A percentile compares a stretch with the other conserved stretches of the same genome.
Conservation (phyloP, 2,888 invertebrate species). For the Eurois occulta region DNA sequence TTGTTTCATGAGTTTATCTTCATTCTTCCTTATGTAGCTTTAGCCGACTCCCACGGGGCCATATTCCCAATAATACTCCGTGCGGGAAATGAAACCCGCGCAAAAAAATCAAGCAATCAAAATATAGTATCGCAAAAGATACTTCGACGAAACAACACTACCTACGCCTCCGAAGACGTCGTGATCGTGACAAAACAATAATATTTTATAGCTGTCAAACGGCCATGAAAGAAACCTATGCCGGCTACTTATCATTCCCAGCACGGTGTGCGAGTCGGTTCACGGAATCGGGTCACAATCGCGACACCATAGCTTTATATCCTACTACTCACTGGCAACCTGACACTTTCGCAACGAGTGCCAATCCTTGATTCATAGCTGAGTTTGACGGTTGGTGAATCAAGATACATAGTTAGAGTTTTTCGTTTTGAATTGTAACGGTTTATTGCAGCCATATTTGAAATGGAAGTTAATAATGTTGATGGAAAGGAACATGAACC, state of each 20-base stretch:
- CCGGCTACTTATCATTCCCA: constrained; percentile 58
- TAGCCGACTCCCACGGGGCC: background rate
- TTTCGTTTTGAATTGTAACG: constrained; percentile 21
- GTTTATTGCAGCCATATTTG: background rate
- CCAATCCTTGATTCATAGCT: constrained; percentile 29
- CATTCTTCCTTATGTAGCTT: constrained; percentile 15
- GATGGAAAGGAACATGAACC: too few species aligned
- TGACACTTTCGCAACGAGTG: constrained; percentile 32
- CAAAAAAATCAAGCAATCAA: constrained; percentile 16
- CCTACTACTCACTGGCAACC: constrained; percentile 34
- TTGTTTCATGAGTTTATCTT: background rate
- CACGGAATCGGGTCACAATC: constrained; percentile 56
- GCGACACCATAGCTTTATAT: constrained; percentile 37
- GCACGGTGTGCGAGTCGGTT: constrained; percentile 59
- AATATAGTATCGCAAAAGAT: constrained; percentile 21
- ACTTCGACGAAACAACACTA: constrained; percentile 26
- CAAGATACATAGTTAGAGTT: background rate
- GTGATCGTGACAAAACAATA: constrained; percentile 57
- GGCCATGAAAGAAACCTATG: constrained; percentile 55
- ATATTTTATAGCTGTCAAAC: constrained; percentile 54
- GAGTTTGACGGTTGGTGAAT: constrained; percentile 11
- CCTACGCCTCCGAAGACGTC: constrained; percentile 16
- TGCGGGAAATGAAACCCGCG: constrained; percentile 2
- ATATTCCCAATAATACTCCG: constrained; percentile 11
- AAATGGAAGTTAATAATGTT: background rate